Percentiles rank a stretch among this genome's conserved stretches.
These are phyloP conservation scores for Euzetes globulus DNA, from an alignment of 2,888 invertebrate genomes.

Conservation along the genomic window DNA sequence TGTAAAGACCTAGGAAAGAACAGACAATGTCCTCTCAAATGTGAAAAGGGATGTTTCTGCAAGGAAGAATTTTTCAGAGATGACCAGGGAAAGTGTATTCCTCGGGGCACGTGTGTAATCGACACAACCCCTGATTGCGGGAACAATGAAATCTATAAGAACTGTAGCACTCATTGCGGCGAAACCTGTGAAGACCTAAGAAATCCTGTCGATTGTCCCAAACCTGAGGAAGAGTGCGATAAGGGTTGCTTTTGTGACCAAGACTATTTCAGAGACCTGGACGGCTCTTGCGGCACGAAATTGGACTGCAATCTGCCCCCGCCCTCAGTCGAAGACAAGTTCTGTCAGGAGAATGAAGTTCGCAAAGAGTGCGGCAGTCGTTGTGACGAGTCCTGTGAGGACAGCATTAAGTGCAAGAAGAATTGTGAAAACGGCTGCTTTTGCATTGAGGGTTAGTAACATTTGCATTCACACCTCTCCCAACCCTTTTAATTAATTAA, in stretches of 20 bases:
- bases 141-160: background rate
- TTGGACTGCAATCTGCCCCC: background rate
- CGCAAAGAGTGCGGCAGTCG: background rate
- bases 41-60: background rate
- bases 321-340: background rate
- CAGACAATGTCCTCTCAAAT: background rate
- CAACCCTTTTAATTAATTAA: background rate
- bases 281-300: background rate
- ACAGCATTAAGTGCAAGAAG: background rate
- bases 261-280: background rate
- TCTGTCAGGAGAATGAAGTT: background rate
- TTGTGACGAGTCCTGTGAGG: background rate
- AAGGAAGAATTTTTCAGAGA: background rate
- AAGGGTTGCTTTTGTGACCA: background rate
- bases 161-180: background rate
- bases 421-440: background rate
- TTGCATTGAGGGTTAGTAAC: background rate
- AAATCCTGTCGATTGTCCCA: background rate
- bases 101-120: background rate
- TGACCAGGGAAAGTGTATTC: no score
- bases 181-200: background rate
- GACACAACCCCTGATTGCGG: background rate
- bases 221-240: background rate
- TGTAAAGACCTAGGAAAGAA: background rate
- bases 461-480: background rate